Evolutionary conservation across 2,888 invertebrate genomes (phyloP), one percentile per base, ranked within the genome.

Genomic region (Rhorus exstirpatorius): DNA sequence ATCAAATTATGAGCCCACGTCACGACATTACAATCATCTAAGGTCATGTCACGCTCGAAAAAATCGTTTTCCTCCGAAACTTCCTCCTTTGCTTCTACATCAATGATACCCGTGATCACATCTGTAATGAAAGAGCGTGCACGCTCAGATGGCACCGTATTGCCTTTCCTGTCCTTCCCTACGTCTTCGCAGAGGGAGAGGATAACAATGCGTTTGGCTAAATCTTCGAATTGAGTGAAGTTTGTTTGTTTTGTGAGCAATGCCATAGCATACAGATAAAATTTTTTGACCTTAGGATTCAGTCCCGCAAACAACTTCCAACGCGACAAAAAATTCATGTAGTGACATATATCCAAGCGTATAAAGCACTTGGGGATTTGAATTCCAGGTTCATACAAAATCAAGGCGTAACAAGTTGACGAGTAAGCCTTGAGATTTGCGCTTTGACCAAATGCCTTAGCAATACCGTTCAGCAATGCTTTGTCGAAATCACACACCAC

Each of bases 401-500:
- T 10, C 19, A 21, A 21, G 7, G 26, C 55, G 31, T 26, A 55
- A 14, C 55, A 55, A 6, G n/a, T 12, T 14, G 6, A 6, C 1
- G 26, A 14, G 8, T 55, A 55, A 12, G 26, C 4, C 7, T 12
- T 7, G 14, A 31, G 31, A 6, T n/a, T 55, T n/a, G 6, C 14
- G 3, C 26, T 7, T 14, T 55, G 12, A 1, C 26, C 55, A 12
- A 55, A 55, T 31, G 76, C 76, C 77, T 61, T 58, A 10, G 26
- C 76, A 12, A 74, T 31, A n/a, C 79, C 79, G n/a, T 74, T 77
- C 7, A 84, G 31, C 10, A 83, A 44, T 3, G 78, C 84, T 21
- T 60, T 61, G 38, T 83, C 77, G 17, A 83, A 84, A 21, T 79
- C 79, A 10, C 55, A 65, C 51, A 84, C 53, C 4, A 78, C 63